Conservation (phyloP, 1,140 invertebrate species). For the Ridgeia piscesae region DNA sequence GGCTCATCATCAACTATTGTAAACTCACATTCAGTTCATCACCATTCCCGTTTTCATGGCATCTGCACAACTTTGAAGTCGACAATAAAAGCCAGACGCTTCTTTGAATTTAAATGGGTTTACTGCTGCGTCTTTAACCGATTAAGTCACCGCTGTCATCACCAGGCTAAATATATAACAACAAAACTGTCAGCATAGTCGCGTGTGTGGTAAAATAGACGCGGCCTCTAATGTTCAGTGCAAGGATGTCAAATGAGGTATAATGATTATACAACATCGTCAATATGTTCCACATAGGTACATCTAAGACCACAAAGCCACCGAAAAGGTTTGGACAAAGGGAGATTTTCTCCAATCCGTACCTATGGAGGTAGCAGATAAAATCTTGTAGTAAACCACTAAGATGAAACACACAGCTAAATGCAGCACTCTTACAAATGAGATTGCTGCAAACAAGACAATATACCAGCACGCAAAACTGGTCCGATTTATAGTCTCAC, state of each 20-base stretch:
- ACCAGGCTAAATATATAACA: not conserved
- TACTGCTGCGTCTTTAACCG: not conserved
- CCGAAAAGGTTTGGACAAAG: not conserved
- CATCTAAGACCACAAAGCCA: not conserved
- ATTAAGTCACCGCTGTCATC: not conserved
- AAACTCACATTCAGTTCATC: not conserved
- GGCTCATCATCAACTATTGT: not conserved
- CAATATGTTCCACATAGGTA: not conserved
- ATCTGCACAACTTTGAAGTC: not conserved
- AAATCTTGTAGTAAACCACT: not conserved
- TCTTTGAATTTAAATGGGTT: not conserved
- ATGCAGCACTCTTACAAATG: not conserved
- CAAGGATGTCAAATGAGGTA: not conserved
- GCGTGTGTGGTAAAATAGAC: not conserved
- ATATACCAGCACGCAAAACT: not conserved
- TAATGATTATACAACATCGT: not conserved
- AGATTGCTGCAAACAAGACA: not conserved
- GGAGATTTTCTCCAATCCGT: not conserved
- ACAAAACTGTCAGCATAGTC: not conserved
- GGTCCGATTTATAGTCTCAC: not conserved
- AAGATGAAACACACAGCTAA: not conserved
- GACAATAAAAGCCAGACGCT: not conserved
- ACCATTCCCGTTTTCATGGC: not conserved
- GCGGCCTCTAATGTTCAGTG: not conserved
- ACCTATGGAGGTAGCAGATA: not conserved